Percentiles rank a stretch among this genome's conserved stretches.
These are phyloP conservation scores for Dysidea cf. avara DNA, from an alignment of 37 sponge, comb jelly and placozoan genomes.

Conservation along the genomic window DNA sequence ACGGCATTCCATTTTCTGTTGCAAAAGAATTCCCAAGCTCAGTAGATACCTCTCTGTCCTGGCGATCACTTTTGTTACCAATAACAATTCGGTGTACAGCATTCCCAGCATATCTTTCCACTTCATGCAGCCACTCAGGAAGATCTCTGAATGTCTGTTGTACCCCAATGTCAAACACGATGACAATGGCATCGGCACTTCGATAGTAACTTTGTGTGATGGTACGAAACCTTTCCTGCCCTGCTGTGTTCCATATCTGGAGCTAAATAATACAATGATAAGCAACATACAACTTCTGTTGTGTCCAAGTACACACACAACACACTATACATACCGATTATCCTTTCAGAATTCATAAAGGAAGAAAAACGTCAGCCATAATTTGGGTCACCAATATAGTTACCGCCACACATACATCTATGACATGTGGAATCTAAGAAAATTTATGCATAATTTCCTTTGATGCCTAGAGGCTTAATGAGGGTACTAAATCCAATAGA, in stretches of 20 bases:
- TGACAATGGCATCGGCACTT: constrained; percentile 89
- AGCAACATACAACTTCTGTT: background rate
- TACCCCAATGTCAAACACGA: constrained; percentile 84
- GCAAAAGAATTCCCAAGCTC: constrained; percentile 71
- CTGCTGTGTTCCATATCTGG: constrained; percentile 96
- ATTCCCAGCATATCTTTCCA: constrained; percentile 74
- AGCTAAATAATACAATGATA: constrained; percentile 49
- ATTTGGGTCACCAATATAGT: too few species aligned
- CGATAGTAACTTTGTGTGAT: constrained; percentile 95
- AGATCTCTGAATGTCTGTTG: constrained; percentile 68
- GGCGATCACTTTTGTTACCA: constrained; percentile 91
- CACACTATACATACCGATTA: background rate
- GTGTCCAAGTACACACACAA: background rate
- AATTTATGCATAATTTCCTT: too few species aligned
- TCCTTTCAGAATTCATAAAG: background rate
- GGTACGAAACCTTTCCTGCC: constrained; percentile 89
- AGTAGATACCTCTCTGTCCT: constrained; percentile 59
- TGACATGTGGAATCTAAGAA: too few species aligned
- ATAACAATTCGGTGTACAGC: constrained; percentile 76
- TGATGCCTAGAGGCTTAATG: too few species aligned
- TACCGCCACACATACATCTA: too few species aligned
- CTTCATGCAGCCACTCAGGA: constrained; percentile 81
- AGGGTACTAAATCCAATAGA: too few species aligned
- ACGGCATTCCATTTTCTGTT: constrained; percentile 79
- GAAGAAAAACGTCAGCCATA: background rate